These are phyloP conservation scores for Tribolium castaneum DNA, from an alignment of 1,140 invertebrate species.

Conservation along the genomic window DNA sequence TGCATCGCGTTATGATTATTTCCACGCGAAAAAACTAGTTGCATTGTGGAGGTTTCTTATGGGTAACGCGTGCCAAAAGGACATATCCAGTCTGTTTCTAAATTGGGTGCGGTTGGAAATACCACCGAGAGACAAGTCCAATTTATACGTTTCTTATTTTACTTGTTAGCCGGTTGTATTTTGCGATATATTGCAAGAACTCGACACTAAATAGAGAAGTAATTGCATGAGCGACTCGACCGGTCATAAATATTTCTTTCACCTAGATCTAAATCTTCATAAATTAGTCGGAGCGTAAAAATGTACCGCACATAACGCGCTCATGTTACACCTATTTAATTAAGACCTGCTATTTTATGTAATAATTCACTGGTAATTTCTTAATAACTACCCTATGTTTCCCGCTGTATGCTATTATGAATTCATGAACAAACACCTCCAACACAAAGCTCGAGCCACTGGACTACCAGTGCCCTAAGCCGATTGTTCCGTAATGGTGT, in stretches of 20 bases:
- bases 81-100: conserved; percentile 24
- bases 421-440: conserved; percentile 12
- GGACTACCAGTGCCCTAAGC: background rate
- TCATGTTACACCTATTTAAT: conserved; percentile 16
- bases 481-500: background rate
- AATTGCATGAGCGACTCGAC: conserved; percentile 12
- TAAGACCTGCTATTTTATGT: conserved; percentile 9
- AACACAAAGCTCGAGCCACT: background rate
- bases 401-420: background rate
- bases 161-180: conserved; percentile 18
- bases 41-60: conserved; percentile 16
- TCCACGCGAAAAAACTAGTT: background rate
- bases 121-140: conserved; percentile 14
- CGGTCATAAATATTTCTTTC: conserved; percentile 13
- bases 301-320: background rate
- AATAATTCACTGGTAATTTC: conserved; percentile 21
- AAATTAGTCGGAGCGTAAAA: conserved; percentile 3
- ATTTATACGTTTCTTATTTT: conserved; percentile 24
- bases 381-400: conserved; percentile 16
- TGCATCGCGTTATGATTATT: background rate
- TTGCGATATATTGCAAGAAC: conserved; percentile 1
- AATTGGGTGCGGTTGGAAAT: conserved; percentile 23
- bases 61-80: conserved; percentile 19
- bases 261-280: conserved; percentile 9
- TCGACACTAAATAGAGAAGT: conserved; percentile 14